Evolutionary conservation across 2,888 invertebrate species (phyloP).

Genomic region (Notodonta ziczac): DNA sequence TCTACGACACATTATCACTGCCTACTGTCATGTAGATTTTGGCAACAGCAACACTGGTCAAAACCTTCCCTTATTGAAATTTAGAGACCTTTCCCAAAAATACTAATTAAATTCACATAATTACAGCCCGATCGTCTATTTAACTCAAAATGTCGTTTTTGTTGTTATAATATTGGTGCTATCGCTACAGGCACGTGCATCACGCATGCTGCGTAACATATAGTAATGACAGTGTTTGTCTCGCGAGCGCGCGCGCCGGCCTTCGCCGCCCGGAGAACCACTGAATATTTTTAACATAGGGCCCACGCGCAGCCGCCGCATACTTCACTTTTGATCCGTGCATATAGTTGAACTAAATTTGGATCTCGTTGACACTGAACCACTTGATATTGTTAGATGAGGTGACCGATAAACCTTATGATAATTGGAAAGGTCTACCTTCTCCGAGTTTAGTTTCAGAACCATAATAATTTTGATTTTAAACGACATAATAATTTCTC

Average conservation of each 20-base stretch:
- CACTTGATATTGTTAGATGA: slow-evolving; percentile 23
- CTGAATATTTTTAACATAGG: slow-evolving; percentile 52
- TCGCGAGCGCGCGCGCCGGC: slow-evolving; percentile 48
- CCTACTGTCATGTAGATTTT: too few species aligned
- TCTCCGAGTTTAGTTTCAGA: neutral
- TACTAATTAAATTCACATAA: too few species aligned
- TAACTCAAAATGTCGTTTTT: too few species aligned
- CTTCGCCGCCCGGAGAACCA: slow-evolving; percentile 47
- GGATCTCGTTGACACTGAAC: slow-evolving; percentile 33
- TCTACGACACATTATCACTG: too few species aligned
- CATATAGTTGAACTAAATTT: slow-evolving; percentile 40
- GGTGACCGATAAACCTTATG: slow-evolving; percentile 33
- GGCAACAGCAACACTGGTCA: too few species aligned
- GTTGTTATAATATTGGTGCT: slow-evolving; percentile 31
- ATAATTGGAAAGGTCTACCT: slow-evolving; percentile 1
- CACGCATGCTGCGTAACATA: slow-evolving; percentile 67
- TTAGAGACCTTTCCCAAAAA: too few species aligned
- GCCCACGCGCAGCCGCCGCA: slow-evolving; percentile 46
- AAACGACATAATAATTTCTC: neutral
- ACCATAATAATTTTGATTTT: neutral
- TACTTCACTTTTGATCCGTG: slow-evolving; percentile 28
- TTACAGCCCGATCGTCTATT: too few species aligned
- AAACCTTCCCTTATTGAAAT: too few species aligned
- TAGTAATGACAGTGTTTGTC: slow-evolving; percentile 58
- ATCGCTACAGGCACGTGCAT: slow-evolving; percentile 64